Conservation (phyloP, 2,888 invertebrate genomes). For the Eupithecia subumbrata region DNA sequence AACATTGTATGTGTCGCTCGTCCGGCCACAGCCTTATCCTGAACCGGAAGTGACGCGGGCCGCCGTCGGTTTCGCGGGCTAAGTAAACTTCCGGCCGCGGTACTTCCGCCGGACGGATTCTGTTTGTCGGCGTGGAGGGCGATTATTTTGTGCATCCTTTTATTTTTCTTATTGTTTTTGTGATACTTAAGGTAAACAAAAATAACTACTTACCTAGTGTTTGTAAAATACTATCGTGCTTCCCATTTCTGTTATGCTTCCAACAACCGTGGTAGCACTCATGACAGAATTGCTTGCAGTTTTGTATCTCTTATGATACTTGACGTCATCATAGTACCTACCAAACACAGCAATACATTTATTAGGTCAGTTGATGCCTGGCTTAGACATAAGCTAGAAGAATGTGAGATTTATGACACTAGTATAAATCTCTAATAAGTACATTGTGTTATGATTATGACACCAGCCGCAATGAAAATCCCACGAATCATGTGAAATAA, state of each 20-base stretch:
- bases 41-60: conserved; percentile 61
- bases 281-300: neutral
- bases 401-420: neutral
- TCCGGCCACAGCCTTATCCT: conserved; percentile 36
- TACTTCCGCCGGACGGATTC: conserved; percentile 69
- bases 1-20: conserved; percentile 1
- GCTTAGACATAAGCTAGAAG: neutral
- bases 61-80: conserved; percentile 66
- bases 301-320: neutral
- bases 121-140: conserved; percentile 69
- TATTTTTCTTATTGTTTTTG: conserved; percentile 46
- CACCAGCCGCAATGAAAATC: neutral
- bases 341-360: no score
- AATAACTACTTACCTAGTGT: neutral
- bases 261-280: neutral
- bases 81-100: conserved; percentile 76
- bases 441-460: neutral
- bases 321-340: no score
- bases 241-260: neutral
- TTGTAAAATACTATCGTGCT: neutral
- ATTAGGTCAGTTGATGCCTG: neutral
- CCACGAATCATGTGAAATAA: neutral
- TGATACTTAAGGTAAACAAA: neutral
- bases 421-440: no score
- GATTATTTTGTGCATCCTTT: conserved; percentile 67